Evolutionary conservation across 2,888 invertebrate species (phyloP).

Genomic region (Sarcophaga variegata): DNA sequence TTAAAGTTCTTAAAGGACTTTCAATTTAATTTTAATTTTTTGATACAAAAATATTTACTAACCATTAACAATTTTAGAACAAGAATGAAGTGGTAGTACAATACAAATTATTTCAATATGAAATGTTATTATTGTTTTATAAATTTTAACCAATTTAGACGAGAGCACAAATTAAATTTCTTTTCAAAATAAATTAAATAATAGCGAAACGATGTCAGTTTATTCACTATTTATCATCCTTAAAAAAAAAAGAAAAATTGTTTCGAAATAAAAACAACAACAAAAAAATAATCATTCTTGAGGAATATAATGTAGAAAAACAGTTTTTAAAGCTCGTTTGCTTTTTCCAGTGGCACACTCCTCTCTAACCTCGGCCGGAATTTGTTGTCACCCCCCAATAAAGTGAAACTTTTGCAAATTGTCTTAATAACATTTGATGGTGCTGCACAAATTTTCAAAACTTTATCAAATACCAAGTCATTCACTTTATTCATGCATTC

Average conservation of each 20-base stretch:
- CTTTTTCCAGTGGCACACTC: neutral
- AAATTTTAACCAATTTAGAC: neutral
- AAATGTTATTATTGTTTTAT: neutral
- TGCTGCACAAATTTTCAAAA: constrained; percentile 6
- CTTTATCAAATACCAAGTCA: neutral
- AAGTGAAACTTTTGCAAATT: constrained; percentile 46
- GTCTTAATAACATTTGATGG: constrained; percentile 44
- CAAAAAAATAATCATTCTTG: neutral
- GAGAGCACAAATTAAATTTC: neutral
- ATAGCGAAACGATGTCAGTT: neutral
- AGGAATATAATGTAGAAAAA: neutral
- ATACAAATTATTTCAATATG: too few relatives aligned
- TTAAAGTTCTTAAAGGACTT: too few relatives aligned
- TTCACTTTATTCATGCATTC: neutral
- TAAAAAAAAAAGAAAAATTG: too few relatives aligned
- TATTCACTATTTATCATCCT: neutral
- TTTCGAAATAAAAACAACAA: too few relatives aligned
- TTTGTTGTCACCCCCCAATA: neutral
- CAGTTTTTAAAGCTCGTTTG: neutral
- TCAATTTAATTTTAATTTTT: too few relatives aligned
- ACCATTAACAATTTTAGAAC: too few relatives aligned
- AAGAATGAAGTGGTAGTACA: too few relatives aligned
- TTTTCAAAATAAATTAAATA: neutral
- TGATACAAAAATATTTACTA: too few relatives aligned
- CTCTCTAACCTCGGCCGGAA: neutral